Conservation (phyloP, 2,888 invertebrate species). For the Tetranychus truncatus region DNA sequence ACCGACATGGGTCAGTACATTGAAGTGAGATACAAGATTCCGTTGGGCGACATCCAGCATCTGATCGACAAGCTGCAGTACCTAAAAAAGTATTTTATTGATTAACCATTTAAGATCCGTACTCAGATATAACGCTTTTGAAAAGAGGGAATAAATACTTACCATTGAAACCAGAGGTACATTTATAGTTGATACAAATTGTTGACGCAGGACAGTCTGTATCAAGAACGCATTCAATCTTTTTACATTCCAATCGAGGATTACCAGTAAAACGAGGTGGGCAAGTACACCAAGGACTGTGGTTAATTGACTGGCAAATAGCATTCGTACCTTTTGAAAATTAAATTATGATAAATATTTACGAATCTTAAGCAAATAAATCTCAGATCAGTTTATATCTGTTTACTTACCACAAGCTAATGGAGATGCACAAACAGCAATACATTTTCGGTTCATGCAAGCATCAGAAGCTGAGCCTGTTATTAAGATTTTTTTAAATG, state of each 20-base stretch:
- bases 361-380: no score
- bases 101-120: no score
- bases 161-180: conserved; percentile 9
- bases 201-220: conserved; percentile 15
- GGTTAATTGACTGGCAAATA: conserved; percentile 53
- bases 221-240: conserved; percentile 3
- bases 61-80: not conserved
- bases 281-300: conserved; percentile 64
- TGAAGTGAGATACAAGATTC: conserved; percentile 28
- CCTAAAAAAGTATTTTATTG: not conserved
- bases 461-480: conserved; percentile 55
- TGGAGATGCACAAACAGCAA: conserved; percentile 59
- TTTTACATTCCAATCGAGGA: conserved; percentile 35
- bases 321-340: conserved; percentile 35
- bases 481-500: not conserved
- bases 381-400: no score
- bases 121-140: no score
- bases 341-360: no score
- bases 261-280: conserved; percentile 69
- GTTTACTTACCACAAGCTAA: conserved; percentile 48
- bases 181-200: conserved; percentile 27
- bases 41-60: not conserved
- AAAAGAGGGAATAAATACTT: no score
- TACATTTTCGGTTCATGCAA: conserved; percentile 60
- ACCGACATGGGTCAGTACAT: conserved; percentile 67